A percentile compares a stretch with the other conserved stretches of the same genome.
These are phyloP conservation scores for Shargacucullia verbasci DNA, from an alignment of 2,888 invertebrate genomes.

Conservation along the genomic window DNA sequence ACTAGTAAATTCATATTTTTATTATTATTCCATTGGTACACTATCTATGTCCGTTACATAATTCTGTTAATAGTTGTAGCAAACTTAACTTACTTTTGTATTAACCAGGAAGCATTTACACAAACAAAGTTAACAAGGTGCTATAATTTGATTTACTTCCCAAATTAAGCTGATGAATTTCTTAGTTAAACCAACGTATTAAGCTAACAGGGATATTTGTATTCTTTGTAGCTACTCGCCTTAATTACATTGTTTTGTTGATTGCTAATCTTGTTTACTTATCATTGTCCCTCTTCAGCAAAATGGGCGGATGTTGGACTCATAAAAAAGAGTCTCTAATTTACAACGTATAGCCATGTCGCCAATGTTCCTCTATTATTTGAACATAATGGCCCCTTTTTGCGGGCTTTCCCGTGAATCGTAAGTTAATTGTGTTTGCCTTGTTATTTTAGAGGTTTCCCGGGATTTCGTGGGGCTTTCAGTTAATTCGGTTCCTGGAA, in stretches of 20 bases:
- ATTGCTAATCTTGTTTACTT: conserved; percentile 27
- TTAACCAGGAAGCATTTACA: neutral
- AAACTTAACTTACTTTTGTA: neutral
- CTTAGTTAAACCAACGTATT: neutral
- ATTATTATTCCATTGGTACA: too few relatives aligned
- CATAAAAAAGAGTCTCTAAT: conserved; percentile 20
- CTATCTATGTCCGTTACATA: neutral
- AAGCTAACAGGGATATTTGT: conserved; percentile 1
- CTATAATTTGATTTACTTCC: neutral
- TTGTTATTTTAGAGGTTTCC: conserved; percentile 19
- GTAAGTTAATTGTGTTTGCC: conserved; percentile 25
- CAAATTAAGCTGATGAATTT: neutral
- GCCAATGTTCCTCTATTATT: conserved; percentile 12
- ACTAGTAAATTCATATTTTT: too few relatives aligned
- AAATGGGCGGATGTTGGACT: conserved; percentile 13
- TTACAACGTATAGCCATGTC: conserved; percentile 17
- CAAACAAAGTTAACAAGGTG: neutral
- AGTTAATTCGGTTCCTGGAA: conserved; percentile 21
- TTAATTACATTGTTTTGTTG: conserved; percentile 22
- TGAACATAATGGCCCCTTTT: conserved; percentile 21
- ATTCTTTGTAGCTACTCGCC: conserved; percentile 2
- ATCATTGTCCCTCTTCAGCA: conserved; percentile 5
- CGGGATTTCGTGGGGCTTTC: conserved; percentile 9
- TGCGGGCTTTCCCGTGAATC: conserved; percentile 17
- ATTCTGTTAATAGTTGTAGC: neutral